These are phyloP conservation scores for Lophius piscatorius DNA, from an alignment of 2,113 vertebrate genomes.

Conservation along the genomic window DNA sequence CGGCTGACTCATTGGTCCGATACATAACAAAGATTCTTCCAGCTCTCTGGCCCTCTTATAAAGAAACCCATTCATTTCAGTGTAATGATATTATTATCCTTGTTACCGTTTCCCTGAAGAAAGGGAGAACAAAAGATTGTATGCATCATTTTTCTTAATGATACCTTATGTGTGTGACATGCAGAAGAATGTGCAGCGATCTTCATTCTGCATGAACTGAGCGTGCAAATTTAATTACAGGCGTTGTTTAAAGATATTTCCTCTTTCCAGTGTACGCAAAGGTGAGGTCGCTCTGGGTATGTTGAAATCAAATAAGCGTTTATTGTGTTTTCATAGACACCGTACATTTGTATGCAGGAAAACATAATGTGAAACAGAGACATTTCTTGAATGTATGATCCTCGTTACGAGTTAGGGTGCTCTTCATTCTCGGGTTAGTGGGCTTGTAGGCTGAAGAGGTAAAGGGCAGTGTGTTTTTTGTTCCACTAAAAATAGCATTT, in stretches of 20 bases:
- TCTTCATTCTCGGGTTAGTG: constrained; percentile 11
- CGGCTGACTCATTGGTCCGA: constrained; percentile 22
- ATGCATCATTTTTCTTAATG: too few relatives aligned
- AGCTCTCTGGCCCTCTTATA: constrained; percentile 4
- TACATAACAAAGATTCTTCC: constrained; percentile 14
- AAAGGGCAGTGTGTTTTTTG: constrained; percentile 5
- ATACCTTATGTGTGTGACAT: too few relatives aligned
- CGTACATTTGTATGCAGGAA: not conserved
- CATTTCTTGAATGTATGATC: constrained; percentile 2
- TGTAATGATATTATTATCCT: too few relatives aligned
- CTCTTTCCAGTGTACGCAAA: not conserved
- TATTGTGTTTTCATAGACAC: not conserved
- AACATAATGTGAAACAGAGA: not conserved
- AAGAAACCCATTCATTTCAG: too few relatives aligned
- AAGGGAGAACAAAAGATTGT: too few relatives aligned
- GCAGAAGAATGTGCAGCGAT: too few relatives aligned
- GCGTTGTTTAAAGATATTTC: too few relatives aligned
- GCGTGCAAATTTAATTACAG: too few relatives aligned
- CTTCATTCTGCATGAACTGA: too few relatives aligned
- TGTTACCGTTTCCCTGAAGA: too few relatives aligned
- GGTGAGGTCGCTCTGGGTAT: not conserved
- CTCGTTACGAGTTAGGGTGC: not conserved
- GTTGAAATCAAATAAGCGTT: not conserved
- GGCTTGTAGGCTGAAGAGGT: constrained; percentile 13
- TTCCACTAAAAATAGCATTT: constrained; percentile 49